Evolutionary conservation across 2,888 invertebrate species (phyloP), one percentile per base, ranked within the genome.

Genomic region (Sinhomidia bicolor): DNA sequence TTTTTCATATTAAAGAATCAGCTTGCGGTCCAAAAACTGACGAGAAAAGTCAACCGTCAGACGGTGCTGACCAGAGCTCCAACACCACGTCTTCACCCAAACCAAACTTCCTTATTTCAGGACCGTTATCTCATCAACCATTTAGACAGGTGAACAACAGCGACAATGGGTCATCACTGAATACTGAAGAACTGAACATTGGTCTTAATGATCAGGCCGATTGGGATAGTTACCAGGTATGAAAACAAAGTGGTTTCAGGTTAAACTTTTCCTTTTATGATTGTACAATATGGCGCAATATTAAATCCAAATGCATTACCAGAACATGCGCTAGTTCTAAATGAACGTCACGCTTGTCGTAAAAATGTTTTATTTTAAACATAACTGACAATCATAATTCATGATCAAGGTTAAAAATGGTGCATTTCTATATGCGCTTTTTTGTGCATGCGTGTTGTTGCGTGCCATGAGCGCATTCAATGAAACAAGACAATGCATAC

Each of bases 221-320:
- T 90, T 92, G 92, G 92, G 92, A 92, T 65, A 91, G 91, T 88
- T 92, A 92, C 87, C 92, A 92, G 91, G 92, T 92, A 90, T 79
- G 51, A 23, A 65, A 23, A n/a, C 68, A 29, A 36, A 36, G 36
- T 36, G 36, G 36, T n/a, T 51, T 1, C n/a, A 51, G 6, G n/a
- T n/a, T n/a, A n/a, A n/a, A n/a, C n/a, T n/a, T n/a, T n/a, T n/a
- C n/a, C n/a, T n/a, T n/a, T n/a, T n/a, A n/a, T n/a, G n/a, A n/a
- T n/a, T n/a, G n/a, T n/a, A n/a, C n/a, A n/a, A n/a, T n/a, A n/a
- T n/a, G n/a, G n/a, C n/a, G n/a, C n/a, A n/a, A n/a, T n/a, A n/a
- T n/a, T n/a, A n/a, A n/a, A n/a, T n/a, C n/a, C n/a, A n/a, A n/a
- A n/a, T n/a, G n/a, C n/a, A n/a, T n/a, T n/a, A n/a, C n/a, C n/a